These are phyloP conservation scores for Promerops cafer DNA, from an alignment of 2,113 vertebrate species.

Conservation along the genomic window DNA sequence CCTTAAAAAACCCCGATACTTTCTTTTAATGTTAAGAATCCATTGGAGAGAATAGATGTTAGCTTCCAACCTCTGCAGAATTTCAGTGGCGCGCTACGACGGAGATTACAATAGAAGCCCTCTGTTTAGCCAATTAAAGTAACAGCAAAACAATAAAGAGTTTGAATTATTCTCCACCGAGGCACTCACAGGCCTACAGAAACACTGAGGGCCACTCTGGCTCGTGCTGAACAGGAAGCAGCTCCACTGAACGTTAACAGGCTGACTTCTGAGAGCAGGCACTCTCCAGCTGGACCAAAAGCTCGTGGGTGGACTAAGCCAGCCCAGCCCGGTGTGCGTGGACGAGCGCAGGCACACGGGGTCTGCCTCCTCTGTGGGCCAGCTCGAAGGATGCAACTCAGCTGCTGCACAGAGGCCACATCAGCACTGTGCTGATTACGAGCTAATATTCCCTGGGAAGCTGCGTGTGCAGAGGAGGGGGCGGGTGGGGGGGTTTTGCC, in stretches of 20 bases:
- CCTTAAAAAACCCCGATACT: not conserved
- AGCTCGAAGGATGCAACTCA: not conserved
- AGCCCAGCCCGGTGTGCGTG: not conserved
- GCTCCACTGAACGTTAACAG: not conserved
- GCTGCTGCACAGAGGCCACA: not conserved
- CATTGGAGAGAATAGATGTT: not conserved
- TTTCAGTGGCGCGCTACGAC: slow-evolving; percentile 3
- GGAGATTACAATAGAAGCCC: not conserved
- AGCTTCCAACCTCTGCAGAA: not conserved
- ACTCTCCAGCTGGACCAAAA: not conserved
- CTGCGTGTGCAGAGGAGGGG: not conserved
- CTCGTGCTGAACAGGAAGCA: not conserved
- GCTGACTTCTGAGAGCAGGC: not conserved
- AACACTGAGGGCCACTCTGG: not conserved
- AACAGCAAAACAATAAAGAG: not conserved
- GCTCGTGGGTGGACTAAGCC: not conserved
- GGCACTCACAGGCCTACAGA: not conserved
- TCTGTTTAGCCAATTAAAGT: not conserved
- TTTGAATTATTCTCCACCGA: not conserved
- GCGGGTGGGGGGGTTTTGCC: not conserved
- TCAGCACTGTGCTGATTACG: not conserved
- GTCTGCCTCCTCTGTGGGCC: not conserved
- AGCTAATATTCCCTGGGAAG: not conserved
- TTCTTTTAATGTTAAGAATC: not conserved
- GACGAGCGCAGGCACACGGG: not conserved